phyloP scores from a whole-genome alignment of 2,113 vertebrate genomes.

The Anthoscopus minutus region DNA sequence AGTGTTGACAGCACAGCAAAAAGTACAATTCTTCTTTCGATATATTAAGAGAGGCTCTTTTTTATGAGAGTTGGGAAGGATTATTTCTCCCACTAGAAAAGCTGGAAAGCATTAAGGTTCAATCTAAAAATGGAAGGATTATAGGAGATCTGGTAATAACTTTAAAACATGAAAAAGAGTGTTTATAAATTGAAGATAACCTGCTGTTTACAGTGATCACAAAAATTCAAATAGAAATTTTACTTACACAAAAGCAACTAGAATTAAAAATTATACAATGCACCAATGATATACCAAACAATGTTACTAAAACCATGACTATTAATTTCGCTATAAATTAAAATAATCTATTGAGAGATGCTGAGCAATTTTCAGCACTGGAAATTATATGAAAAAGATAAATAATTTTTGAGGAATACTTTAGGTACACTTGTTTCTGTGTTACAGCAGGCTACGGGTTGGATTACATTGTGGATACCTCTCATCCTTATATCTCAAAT shows the following conservation, averaged over 20 bases:
- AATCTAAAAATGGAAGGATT: neutral
- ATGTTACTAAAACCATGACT: neutral
- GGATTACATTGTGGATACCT: neutral
- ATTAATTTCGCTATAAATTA: neutral
- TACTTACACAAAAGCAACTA: neutral
- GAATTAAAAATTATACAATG: neutral
- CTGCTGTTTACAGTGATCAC: neutral
- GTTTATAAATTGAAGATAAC: neutral
- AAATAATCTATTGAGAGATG: neutral
- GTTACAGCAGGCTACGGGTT: neutral
- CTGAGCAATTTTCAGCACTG: neutral
- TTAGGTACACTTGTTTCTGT: neutral
- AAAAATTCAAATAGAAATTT: neutral
- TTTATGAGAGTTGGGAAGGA: neutral
- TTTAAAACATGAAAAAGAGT: neutral
- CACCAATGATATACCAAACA: neutral
- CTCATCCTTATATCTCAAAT: neutral
- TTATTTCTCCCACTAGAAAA: neutral
- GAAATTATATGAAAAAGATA: neutral
- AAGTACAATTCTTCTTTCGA: neutral
- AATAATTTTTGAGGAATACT: neutral
- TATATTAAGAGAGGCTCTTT: neutral
- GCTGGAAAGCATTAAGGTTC: neutral
- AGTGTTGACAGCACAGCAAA: neutral
- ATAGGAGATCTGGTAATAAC: neutral